Evolutionary conservation across 2,888 invertebrate genomes (phyloP), one percentile per base, ranked within the genome.

Genomic region (Abscondita cerata): DNA sequence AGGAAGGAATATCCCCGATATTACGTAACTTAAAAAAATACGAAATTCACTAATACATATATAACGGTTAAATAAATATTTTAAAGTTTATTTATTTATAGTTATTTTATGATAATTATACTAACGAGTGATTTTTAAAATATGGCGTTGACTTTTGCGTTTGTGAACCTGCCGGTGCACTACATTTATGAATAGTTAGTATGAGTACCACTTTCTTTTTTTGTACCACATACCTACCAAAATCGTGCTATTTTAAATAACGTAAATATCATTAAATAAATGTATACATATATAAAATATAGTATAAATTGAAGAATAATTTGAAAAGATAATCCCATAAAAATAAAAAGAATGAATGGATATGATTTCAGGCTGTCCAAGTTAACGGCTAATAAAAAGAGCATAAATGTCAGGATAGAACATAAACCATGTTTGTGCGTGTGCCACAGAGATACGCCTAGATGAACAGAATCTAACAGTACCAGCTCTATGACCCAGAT

Each of bases 371-470:
- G 51, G 69, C 73, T 72, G 75, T 75, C 74, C 72, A 70, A 74
- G 71, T 76, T 77, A 78, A 77, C 77, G 72, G 75, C 75, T 78
- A 78, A 78, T 78, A 78, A 78, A 78, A 78, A 76, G 75, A 72
- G 71, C 76, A 78, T 78, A 78, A 78, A 78, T 70, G 78, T 78
- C 78, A 74, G 72, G 67, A 65, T 63, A 65, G 75, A 60, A 71
- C 75, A 76, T 78, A 76, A 78, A 78, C 74, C 76, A 77, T 69
- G 68, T 62, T 72, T 70, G 74, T 77, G 77, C 78, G 77, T 78
- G 78, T 77, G 76, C 72, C 70, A 68, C 69, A 68, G 73, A 78
- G 78, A 78, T 78, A 77, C 74, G 75, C 73, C 73, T 72, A 70
- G 72, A 73, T 72, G 63, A 60, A 51, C 60, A 53, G 60, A 54